Evolutionary conservation across 2,888 invertebrate genomes (phyloP), one percentile per base, ranked within the genome.

Genomic region (Stenolophus ochropezus): DNA sequence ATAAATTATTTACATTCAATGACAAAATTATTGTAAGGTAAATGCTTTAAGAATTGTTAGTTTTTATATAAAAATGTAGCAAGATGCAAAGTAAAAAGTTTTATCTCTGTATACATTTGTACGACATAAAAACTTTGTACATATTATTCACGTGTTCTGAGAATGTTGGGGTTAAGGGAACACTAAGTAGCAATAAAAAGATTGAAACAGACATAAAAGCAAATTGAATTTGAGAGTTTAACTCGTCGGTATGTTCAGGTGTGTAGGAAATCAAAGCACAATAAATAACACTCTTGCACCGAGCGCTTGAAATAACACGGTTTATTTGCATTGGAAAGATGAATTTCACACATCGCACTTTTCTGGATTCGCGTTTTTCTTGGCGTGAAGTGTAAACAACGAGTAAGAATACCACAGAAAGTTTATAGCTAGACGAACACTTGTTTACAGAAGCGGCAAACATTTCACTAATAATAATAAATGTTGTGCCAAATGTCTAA

Each of bases 401-500:
- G 65, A 75, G 75, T 56, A 75, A 75, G 75, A 53, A 73, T 73
- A 73, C 49, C 73, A 73, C 73, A 75, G 75, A 75, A 27, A 53
- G 53, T 75, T 51, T 75, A 75, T 49, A 73, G 51, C 49, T 8
- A 47, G 49, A 21, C 23, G 21, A 58, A 42, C 47, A 77, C 47
- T 42, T 65, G 77, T 77, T 77, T 77, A 61, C 5, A 61, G 42
- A 61, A 49, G 25, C 5, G 33, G 65, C 61, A 65, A 77, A 77
- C 77, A 65, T 77, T 77, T 75, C 47, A 33, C 61, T 42, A 65
- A 77, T 77, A 20, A 77, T 77, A 77, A 77, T 77, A 77, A 77
- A 77, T 61, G 33, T 18, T 61, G 61, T 65, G 65, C 77, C 77
- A 77, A 77, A 77, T 61, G 61, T 77, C 49, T 65, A 23, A 73